phyloP scores from a whole-genome alignment of 92 coral and sea anemone genomes.

The Siderastrea siderea region DNA sequence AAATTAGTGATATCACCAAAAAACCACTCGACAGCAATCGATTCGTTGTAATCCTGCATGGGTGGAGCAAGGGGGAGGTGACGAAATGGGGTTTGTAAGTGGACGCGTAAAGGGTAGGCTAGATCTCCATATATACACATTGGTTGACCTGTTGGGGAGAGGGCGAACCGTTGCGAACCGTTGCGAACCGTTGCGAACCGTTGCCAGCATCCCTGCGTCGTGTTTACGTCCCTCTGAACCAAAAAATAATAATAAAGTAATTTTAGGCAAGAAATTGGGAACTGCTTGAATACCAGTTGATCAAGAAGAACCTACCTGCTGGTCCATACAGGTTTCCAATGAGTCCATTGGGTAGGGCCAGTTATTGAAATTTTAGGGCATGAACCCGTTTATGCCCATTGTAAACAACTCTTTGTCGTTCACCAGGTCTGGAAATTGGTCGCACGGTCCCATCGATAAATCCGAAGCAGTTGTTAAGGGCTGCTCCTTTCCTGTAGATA shows the following conservation, averaged over 20 bases:
- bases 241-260: neutral
- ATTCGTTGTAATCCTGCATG: constrained; percentile 16
- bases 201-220: neutral
- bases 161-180: neutral
- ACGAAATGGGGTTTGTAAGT: constrained; percentile 2
- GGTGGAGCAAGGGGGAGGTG: neutral
- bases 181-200: no score
- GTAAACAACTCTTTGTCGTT: neutral
- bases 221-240: neutral
- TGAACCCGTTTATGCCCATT: neutral
- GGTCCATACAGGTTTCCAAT: neutral
- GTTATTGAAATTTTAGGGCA: neutral
- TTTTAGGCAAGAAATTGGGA: neutral
- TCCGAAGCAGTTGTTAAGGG: neutral
- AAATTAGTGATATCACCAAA: constrained; percentile 11
- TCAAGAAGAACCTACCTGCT: constrained; percentile 1
- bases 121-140: neutral
- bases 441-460: neutral
- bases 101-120: constrained; percentile 13
- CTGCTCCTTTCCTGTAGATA: neutral
- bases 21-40: constrained; percentile 11
- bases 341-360: constrained; percentile 6
- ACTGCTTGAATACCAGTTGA: neutral
- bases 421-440: constrained; percentile 7
- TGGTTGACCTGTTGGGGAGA: constrained; percentile 12